A percentile compares a stretch with the other conserved stretches of the same genome.
These are phyloP conservation scores for Gopherus evgoodei DNA, from an alignment of 2,113 vertebrate genomes.

Conservation along the genomic window DNA sequence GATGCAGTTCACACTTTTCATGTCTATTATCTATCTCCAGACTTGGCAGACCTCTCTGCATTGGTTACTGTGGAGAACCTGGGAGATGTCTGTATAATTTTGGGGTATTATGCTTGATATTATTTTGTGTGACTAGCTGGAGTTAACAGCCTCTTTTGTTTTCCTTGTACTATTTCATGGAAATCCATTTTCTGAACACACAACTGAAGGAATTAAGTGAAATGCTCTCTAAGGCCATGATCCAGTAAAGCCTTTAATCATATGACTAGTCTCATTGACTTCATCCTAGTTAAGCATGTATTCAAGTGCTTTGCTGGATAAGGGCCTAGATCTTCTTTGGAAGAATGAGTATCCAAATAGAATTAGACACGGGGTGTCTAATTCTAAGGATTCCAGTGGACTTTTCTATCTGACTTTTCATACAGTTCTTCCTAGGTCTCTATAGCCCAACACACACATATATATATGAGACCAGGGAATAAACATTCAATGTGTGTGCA, in stretches of 20 bases:
- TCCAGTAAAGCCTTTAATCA: background rate
- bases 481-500: background rate
- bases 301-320: background rate
- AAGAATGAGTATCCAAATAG: background rate
- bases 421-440: background rate
- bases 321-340: background rate
- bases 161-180: background rate
- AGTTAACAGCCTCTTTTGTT: background rate
- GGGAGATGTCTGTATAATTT: background rate
- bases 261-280: accelerated
- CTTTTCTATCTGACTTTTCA: background rate
- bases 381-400: background rate
- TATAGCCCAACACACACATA: background rate
- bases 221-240: background rate
- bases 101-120: slow-evolving; percentile 2
- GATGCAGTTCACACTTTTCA: background rate
- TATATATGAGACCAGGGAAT: background rate
- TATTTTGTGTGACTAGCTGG: background rate
- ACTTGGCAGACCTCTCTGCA: background rate
- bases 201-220: background rate
- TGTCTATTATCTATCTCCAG: background rate
- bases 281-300: background rate
- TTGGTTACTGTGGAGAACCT: background rate
- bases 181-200: background rate
- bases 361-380: background rate